Percentiles rank a stretch among this genome's conserved stretches.
These are phyloP conservation scores for Conger conger DNA, from an alignment of 2,113 vertebrate genomes.

Conservation along the genomic window DNA sequence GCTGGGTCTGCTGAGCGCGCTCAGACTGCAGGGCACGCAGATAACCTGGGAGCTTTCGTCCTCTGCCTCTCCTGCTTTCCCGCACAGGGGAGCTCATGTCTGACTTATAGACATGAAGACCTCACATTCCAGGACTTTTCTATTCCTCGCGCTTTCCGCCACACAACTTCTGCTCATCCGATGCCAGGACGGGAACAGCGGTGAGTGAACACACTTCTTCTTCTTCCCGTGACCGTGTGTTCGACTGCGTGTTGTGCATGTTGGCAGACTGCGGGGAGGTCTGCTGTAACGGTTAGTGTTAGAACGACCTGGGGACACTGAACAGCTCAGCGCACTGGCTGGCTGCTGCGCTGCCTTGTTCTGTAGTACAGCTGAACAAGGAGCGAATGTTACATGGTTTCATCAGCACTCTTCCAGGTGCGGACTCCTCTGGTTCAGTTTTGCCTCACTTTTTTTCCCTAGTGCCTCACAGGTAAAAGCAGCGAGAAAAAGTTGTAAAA, in stretches of 20 bases:
- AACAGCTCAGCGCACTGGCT: neutral
- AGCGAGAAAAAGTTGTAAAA: neutral
- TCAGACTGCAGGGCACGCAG: constrained; percentile 68
- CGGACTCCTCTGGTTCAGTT: too few species aligned
- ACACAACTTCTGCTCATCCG: constrained; percentile 65
- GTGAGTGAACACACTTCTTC: constrained; percentile 57
- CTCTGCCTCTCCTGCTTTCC: constrained; percentile 44
- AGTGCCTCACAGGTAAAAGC: neutral
- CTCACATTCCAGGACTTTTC: constrained; percentile 69
- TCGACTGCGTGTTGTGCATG: constrained; percentile 42
- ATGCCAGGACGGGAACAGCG: constrained; percentile 64
- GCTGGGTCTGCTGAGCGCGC: constrained; percentile 66
- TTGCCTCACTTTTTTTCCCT: neutral
- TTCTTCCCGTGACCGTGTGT: constrained; percentile 37
- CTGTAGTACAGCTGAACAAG: neutral
- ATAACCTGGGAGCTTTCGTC: constrained; percentile 61
- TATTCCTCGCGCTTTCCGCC: constrained; percentile 64
- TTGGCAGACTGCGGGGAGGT: constrained; percentile 28
- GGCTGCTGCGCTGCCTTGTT: neutral
- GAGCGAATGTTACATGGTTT: neutral
- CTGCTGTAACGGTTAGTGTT: constrained; percentile 24
- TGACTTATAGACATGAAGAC: constrained; percentile 71
- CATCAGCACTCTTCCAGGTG: too few species aligned
- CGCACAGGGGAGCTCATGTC: constrained; percentile 68
- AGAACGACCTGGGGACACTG: too few species aligned